A percentile compares a stretch with the other conserved stretches of the same genome.
phyloP scores from a whole-genome alignment of 1,140 invertebrate species.

The Drosophila rhopaloa region DNA sequence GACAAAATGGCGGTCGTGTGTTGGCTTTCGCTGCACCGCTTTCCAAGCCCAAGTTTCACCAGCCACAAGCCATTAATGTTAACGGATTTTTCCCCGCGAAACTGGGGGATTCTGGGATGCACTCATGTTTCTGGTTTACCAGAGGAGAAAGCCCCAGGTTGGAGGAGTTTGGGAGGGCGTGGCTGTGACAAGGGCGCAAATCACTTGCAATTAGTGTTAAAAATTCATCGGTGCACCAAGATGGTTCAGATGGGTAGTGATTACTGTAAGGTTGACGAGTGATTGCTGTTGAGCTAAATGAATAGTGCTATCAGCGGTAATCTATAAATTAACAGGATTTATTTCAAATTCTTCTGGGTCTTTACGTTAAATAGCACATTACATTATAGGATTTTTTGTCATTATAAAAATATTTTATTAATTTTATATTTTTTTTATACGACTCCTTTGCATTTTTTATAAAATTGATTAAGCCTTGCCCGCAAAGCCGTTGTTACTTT shows the following conservation, averaged over 20 bases:
- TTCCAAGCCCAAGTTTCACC: constrained; percentile 19
- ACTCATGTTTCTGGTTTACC: constrained; percentile 43
- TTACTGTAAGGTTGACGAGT: constrained; percentile 25
- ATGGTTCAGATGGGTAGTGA: constrained; percentile 12
- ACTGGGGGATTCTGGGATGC: constrained; percentile 13
- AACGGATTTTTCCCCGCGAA: constrained; percentile 19
- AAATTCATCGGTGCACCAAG: constrained; percentile 23
- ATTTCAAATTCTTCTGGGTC: too few species aligned
- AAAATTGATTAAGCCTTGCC: constrained; percentile 15
- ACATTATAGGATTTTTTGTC: background rate
- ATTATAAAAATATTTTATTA: background rate
- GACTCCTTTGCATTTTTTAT: background rate
- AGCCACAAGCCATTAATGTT: constrained; percentile 72
- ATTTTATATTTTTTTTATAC: background rate
- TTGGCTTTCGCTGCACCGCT: constrained; percentile 41
- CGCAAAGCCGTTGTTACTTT: constrained; percentile 5
- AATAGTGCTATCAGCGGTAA: constrained; percentile 12
- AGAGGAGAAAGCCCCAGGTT: constrained; percentile 7
- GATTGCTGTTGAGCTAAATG: constrained; percentile 22
- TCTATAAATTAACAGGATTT: constrained; percentile 3
- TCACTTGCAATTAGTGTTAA: constrained; percentile 51
- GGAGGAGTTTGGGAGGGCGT: constrained; percentile 11
- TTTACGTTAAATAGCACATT: too few species aligned
- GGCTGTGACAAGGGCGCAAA: constrained; percentile 27
- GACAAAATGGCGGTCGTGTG: constrained; percentile 77